Conservation (phyloP, 2,797 vertebrate genomes). For the Rhincodon typus region DNA sequence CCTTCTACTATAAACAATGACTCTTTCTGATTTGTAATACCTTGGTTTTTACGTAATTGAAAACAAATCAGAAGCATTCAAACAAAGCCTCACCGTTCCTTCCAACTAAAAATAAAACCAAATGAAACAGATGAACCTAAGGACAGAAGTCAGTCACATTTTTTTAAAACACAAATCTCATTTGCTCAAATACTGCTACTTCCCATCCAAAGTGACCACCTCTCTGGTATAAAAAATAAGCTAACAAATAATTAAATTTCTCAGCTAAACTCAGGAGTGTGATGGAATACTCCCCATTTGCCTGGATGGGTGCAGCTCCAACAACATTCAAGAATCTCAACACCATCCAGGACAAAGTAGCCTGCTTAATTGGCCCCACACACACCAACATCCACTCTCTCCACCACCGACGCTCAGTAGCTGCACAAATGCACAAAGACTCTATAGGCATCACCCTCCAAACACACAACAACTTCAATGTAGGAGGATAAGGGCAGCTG, state of each 20-base stretch:
- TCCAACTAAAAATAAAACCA: not conserved
- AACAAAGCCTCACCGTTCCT: not conserved
- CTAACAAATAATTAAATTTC: not conserved
- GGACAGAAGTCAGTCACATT: not conserved
- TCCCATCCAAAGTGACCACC: not conserved
- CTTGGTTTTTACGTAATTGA: not conserved
- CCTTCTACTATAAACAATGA: not conserved
- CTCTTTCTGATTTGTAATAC: not conserved
- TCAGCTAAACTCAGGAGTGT: not conserved
- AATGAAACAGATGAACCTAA: not conserved
- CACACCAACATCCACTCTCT: too few relatives aligned
- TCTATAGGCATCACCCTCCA: too few relatives aligned
- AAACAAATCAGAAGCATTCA: not conserved
- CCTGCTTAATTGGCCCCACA: too few relatives aligned
- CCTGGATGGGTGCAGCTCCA: too few relatives aligned
- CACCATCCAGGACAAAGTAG: too few relatives aligned
- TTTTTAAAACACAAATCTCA: not conserved
- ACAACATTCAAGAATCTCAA: too few relatives aligned
- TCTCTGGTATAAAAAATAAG: not conserved
- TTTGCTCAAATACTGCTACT: not conserved
- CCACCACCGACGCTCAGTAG: too few relatives aligned
- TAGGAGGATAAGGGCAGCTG: too few relatives aligned
- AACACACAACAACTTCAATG: too few relatives aligned
- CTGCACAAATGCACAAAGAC: too few relatives aligned
- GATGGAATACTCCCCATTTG: too few relatives aligned